phyloP scores from a whole-genome alignment of 2,797 vertebrate genomes.

The Brotogeris chrysoptera region DNA sequence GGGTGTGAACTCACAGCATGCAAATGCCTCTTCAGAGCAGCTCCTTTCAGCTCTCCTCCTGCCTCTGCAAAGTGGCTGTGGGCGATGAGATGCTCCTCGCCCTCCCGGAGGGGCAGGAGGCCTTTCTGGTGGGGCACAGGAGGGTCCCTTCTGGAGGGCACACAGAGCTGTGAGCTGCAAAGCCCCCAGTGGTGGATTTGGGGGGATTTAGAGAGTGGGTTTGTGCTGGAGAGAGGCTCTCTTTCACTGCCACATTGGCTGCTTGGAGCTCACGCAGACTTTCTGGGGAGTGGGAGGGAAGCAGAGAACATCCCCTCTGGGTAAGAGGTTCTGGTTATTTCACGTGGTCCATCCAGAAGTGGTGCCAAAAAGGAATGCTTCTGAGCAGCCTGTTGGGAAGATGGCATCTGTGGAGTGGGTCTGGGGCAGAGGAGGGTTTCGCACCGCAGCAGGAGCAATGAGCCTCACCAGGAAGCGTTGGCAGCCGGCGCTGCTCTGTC shows the following conservation, averaged over 20 bases:
- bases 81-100: fast-evolving
- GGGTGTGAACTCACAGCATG: neutral
- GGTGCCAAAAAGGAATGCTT: neutral
- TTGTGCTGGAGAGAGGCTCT: neutral
- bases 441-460: neutral
- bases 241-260: neutral
- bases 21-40: neutral
- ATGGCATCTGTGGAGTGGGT: neutral
- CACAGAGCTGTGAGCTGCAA: neutral
- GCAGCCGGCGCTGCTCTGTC: neutral
- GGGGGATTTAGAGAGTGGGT: neutral
- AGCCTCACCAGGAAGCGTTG: neutral
- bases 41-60: neutral
- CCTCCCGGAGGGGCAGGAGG: neutral
- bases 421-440: neutral
- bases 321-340: neutral
- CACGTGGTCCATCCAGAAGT: neutral
- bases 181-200: neutral
- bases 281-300: neutral
- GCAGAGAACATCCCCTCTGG: neutral
- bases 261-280: neutral
- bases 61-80: neutral
- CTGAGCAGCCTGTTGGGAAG: neutral
- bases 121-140: fast-evolving
- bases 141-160: neutral